Base-by-base conservation (phyloP, 2,888 invertebrate genomes). In the Dione juno region DNA sequence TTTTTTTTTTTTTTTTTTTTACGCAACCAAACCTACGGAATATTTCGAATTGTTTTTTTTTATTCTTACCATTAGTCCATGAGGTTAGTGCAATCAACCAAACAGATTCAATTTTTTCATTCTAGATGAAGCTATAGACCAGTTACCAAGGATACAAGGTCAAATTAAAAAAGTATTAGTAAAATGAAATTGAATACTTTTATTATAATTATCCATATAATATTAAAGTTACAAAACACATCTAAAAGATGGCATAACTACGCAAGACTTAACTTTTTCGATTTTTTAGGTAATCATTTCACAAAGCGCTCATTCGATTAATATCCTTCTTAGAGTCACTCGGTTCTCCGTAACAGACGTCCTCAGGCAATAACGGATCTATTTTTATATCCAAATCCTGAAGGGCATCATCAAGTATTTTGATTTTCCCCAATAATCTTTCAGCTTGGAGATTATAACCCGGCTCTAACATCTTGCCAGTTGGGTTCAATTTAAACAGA, bases 381-480 rank as follows among this genome's bases (percentile, higher is more conserved):
- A 92, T 90, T 69, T 87, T 82, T 16, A 92, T 87, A 52, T 93
- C 88, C 21, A 93, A 81, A 59, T 88, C 86, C 76, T 86, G 79
- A 16, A 92, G 74, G 5, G 90, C 87, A 11, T 88, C 86, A 71
- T 94, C 91, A 13, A 94, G 81, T 65, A 90, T 84, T 77, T 93
- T 92, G 14, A 94, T 91, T 75, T 90, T 90, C 21, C 93, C 90
- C 73, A 94, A 75, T 13, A 94, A 73, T 66, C 82, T 86, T 75
- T 94, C 94, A 28, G 95, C 94, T 78, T 94, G 92, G 43, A 94
- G 85, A 71, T 94, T 95, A 80, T 94, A 95, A 45, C 95, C 94
- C 0, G 95, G 95, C 81, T 95, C 95, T 69, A 95, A 94, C 94
- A 95, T 95, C 84, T 94, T 95, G 0, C 96, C 96, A 76, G 94